phyloP scores from a whole-genome alignment of 2,888 invertebrate genomes.

The Allophyes oxyacanthae region DNA sequence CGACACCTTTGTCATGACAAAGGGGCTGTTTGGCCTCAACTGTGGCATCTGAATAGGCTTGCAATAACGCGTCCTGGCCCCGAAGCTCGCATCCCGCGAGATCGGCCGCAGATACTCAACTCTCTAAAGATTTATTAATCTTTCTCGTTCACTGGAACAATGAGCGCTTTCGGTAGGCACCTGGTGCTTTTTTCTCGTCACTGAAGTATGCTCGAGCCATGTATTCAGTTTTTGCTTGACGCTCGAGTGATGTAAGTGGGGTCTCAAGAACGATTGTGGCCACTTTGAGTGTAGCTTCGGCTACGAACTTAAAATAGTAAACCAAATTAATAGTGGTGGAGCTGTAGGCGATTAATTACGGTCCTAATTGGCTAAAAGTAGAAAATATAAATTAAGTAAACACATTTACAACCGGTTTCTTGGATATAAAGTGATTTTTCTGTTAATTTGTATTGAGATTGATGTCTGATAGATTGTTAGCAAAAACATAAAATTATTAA shows the following conservation, averaged over 20 bases:
- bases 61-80: slow-evolving; percentile 86
- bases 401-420: slow-evolving; percentile 42
- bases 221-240: slow-evolving; percentile 81
- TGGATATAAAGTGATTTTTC: slow-evolving; percentile 39
- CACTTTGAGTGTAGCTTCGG: slow-evolving; percentile 57
- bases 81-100: slow-evolving; percentile 85
- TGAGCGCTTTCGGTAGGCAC: slow-evolving; percentile 85
- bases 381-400: slow-evolving; percentile 46
- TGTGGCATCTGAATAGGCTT: slow-evolving; percentile 88
- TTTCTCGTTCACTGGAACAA: slow-evolving; percentile 85
- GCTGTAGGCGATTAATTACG: slow-evolving; percentile 33
- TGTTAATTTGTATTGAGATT: slow-evolving; percentile 47
- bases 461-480: slow-evolving; percentile 43
- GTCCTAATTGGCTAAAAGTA: slow-evolving; percentile 46
- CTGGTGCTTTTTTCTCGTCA: slow-evolving; percentile 85
- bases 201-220: slow-evolving; percentile 75
- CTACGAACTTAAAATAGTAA: slow-evolving; percentile 42
- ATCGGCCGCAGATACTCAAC: slow-evolving; percentile 86
- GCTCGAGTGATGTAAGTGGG: slow-evolving; percentile 74
- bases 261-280: slow-evolving; percentile 69
- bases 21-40: slow-evolving; percentile 86
- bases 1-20: slow-evolving; percentile 89
- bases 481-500: slow-evolving; percentile 49
- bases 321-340: slow-evolving; percentile 26
- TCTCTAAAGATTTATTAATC: slow-evolving; percentile 89